Percentiles rank a stretch among this genome's conserved stretches.
Conservation (phyloP, 2,113 vertebrate genomes). For the Eolophus roseicapilla region DNA sequence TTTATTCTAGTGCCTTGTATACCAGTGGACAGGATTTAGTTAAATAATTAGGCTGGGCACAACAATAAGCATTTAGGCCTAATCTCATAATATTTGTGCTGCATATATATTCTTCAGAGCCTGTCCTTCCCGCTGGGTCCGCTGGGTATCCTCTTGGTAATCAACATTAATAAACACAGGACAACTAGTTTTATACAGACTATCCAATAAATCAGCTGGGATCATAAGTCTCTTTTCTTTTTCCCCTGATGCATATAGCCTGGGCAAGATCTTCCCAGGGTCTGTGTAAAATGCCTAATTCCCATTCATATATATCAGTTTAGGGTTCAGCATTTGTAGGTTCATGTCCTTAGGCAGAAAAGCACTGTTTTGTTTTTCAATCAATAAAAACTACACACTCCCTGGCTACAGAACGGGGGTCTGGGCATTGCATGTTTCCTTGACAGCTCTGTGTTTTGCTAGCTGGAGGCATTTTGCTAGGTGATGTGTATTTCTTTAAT, state of each 20-base stretch:
- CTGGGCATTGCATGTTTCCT: background rate
- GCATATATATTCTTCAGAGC: background rate
- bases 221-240: background rate
- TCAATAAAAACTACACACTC: background rate
- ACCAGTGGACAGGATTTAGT: background rate
- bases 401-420: fast-evolving
- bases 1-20: background rate
- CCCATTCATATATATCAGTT: background rate
- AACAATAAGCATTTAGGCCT: background rate
- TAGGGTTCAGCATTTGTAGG: background rate
- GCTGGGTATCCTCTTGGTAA: background rate
- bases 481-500: conserved; percentile 14
- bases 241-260: background rate
- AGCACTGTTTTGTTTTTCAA: background rate
- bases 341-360: background rate
- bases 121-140: background rate
- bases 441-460: background rate
- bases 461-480: background rate
- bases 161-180: background rate
- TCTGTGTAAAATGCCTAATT: background rate
- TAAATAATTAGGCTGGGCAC: background rate
- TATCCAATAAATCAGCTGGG: background rate
- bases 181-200: background rate
- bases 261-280: background rate
- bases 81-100: background rate